Evolutionary conservation across 2,113 vertebrate species (phyloP).

Genomic region (Neofelis nebulosa): DNA sequence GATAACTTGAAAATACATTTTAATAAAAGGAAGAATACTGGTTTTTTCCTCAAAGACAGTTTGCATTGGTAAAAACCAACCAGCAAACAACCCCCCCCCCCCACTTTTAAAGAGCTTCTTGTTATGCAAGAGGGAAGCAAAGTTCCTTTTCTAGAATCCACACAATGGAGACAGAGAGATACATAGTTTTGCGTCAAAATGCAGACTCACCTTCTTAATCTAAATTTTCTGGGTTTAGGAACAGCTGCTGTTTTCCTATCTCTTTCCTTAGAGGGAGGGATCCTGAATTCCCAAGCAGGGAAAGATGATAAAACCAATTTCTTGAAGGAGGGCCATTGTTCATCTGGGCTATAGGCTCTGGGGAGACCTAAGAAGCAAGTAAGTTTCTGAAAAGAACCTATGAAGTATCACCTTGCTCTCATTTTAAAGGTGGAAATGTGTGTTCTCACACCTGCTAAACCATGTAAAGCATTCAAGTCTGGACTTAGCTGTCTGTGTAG

Average conservation of each 20-base stretch:
- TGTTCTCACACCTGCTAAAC: not conserved
- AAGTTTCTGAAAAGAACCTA: not conserved
- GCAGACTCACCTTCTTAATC: not conserved
- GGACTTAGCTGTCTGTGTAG: not conserved
- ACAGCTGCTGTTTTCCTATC: not conserved
- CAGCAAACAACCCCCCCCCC: not conserved
- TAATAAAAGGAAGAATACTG: not conserved
- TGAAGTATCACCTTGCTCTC: not conserved
- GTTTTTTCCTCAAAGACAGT: not conserved
- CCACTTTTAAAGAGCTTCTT: not conserved
- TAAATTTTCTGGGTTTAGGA: not conserved
- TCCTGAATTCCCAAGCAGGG: not conserved
- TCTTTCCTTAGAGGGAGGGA: not conserved
- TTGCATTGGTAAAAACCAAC: not conserved
- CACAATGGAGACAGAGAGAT: not conserved
- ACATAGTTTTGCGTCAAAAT: fast-evolving
- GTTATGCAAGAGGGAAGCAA: not conserved
- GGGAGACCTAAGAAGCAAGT: not conserved
- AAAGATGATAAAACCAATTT: not conserved
- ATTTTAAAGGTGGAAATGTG: not conserved
- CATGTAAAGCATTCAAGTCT: not conserved
- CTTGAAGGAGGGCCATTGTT: not conserved
- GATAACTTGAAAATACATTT: too few species aligned
- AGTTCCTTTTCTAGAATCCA: not conserved
- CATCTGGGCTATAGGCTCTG: not conserved